A percentile compares a stretch with the other conserved stretches of the same genome.
Conservation (phyloP, 2,888 invertebrate genomes). For the Epirrhoe alternata region DNA sequence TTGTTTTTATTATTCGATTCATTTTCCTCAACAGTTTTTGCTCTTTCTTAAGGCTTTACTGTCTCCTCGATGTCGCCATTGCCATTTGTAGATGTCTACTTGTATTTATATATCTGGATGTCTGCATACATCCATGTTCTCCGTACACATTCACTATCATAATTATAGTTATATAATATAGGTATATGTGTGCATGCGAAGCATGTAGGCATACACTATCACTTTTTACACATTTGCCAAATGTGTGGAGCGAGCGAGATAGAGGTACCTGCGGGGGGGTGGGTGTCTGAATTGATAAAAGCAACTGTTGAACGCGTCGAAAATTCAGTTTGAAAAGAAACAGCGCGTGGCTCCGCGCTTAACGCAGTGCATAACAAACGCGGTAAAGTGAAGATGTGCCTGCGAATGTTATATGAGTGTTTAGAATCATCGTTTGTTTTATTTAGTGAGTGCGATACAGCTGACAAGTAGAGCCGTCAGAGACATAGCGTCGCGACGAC, state of each 20-base stretch:
- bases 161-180: constrained; percentile 59
- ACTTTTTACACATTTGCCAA: constrained; percentile 55
- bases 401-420: constrained; percentile 70
- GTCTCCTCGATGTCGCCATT: constrained; percentile 33
- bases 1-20: constrained; percentile 15
- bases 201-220: constrained; percentile 58
- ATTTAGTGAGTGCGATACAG: constrained; percentile 57
- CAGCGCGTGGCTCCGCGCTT: constrained; percentile 62
- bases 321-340: constrained; percentile 79
- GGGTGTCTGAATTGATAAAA: constrained; percentile 80
- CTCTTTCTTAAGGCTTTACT: constrained; percentile 34
- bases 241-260: constrained; percentile 67
- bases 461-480: constrained; percentile 50
- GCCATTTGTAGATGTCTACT: constrained; percentile 32
- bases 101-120: constrained; percentile 49
- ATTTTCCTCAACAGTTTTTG: constrained; percentile 38
- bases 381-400: constrained; percentile 78
- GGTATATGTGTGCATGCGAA: constrained; percentile 55
- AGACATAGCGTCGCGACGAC: constrained; percentile 58
- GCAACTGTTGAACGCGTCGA: constrained; percentile 78
- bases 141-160: constrained; percentile 51
- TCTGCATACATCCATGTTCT: constrained; percentile 58
- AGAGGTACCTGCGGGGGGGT: constrained; percentile 63
- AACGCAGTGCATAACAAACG: constrained; percentile 56
- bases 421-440: constrained; percentile 60